phyloP scores from a whole-genome alignment of 2,888 invertebrate genomes.

The Caenorhabditis sp. region DNA sequence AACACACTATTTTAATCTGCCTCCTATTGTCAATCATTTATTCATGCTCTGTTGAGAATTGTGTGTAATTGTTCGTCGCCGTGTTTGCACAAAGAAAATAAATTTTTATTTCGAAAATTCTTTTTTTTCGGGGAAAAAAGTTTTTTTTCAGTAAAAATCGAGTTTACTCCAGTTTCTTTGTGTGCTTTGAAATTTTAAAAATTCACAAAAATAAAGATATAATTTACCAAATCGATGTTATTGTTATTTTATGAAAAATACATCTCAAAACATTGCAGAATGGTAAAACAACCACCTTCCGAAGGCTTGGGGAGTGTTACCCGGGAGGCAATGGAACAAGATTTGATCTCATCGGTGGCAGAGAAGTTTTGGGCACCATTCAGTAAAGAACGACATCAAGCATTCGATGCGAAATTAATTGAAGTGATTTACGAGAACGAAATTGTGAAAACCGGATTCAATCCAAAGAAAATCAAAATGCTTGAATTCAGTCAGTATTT shows the following conservation, averaged over 20 bases:
- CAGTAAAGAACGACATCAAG: slow-evolving; percentile 73
- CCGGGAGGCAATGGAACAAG: slow-evolving; percentile 32
- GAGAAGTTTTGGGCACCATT: slow-evolving; percentile 92
- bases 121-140: background rate
- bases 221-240: no score
- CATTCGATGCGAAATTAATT: slow-evolving; percentile 53
- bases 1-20: background rate
- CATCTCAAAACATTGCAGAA: no score
- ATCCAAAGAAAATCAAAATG: slow-evolving; percentile 53
- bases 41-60: background rate
- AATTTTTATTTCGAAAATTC: background rate
- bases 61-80: background rate
- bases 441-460: slow-evolving; percentile 65
- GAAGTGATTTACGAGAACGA: slow-evolving; percentile 59
- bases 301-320: slow-evolving; percentile 10
- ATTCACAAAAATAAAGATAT: no score
- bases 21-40: background rate
- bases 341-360: slow-evolving; percentile 73
- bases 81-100: background rate
- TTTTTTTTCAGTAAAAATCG: no score
- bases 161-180: no score
- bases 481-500: slow-evolving; percentile 83
- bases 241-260: no score
- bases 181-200: no score
- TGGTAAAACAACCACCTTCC: background rate